Evolutionary conservation across 1,140 invertebrate species (phyloP).

Genomic region (Ectropis grisescens): DNA sequence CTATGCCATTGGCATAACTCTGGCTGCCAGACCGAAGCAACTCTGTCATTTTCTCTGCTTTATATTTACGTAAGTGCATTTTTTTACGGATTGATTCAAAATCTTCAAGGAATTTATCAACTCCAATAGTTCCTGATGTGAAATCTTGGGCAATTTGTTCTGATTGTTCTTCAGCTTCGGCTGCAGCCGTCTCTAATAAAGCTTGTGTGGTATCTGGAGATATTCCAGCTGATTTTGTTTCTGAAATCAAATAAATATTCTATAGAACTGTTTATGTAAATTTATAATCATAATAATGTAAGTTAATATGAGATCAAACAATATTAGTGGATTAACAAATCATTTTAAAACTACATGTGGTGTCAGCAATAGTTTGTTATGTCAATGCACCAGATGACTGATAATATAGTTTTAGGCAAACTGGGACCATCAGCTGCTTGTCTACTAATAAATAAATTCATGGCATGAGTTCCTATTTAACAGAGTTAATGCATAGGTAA

Average conservation of each 20-base stretch:
- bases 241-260: slow-evolving; percentile 45
- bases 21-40: slow-evolving; percentile 69
- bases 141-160: slow-evolving; percentile 85
- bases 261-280: neutral
- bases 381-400: too few relatives aligned
- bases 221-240: slow-evolving; percentile 77
- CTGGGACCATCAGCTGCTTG: too few relatives aligned
- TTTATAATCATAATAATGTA: neutral
- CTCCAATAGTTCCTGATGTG: slow-evolving; percentile 77
- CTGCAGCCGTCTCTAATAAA: slow-evolving; percentile 85
- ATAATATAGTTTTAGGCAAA: too few relatives aligned
- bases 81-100: slow-evolving; percentile 80
- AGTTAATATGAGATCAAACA: too few relatives aligned
- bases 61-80: slow-evolving; percentile 86
- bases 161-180: slow-evolving; percentile 90
- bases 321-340: too few relatives aligned
- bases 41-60: slow-evolving; percentile 90
- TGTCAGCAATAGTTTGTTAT: too few relatives aligned
- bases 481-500: too few relatives aligned
- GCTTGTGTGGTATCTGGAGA: slow-evolving; percentile 86
- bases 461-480: too few relatives aligned
- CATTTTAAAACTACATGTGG: too few relatives aligned
- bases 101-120: slow-evolving; percentile 85
- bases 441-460: too few relatives aligned
- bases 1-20: slow-evolving; percentile 45